A percentile compares a stretch with the other conserved stretches of the same genome.
Evolutionary conservation across 2,888 invertebrate genomes (phyloP).

Genomic region (Agrochola macilenta): DNA sequence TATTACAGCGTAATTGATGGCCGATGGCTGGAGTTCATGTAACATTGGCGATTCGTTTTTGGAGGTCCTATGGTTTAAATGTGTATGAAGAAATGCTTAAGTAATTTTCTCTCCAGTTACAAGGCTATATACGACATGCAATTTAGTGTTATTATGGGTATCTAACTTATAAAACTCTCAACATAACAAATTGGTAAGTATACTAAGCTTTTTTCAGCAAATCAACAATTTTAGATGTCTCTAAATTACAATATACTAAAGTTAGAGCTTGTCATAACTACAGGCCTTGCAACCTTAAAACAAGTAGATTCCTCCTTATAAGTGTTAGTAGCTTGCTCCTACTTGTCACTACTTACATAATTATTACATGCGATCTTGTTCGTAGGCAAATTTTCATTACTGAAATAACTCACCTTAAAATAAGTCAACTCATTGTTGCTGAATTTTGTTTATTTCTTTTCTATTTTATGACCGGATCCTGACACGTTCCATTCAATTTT

Average conservation of each 20-base stretch:
- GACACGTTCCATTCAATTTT: conserved; percentile 22
- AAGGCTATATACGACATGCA: background rate
- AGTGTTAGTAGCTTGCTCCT: background rate
- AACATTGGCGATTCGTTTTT: conserved; percentile 36
- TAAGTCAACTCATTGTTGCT: conserved; percentile 11
- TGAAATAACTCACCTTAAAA: conserved; percentile 10
- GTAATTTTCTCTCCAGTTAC: conserved; percentile 15
- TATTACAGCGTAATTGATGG: conserved; percentile 43
- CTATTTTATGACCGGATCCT: conserved; percentile 5
- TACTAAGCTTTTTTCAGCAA: no score
- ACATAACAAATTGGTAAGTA: no score
- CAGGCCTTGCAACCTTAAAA: background rate
- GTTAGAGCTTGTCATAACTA: background rate
- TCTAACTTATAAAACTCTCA: no score
- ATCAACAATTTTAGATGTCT: no score
- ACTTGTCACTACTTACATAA: no score
- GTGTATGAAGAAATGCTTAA: conserved; percentile 17
- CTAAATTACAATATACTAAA: no score
- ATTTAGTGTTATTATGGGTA: background rate
- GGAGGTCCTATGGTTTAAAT: background rate
- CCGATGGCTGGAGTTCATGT: conserved; percentile 19
- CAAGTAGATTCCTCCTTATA: no score
- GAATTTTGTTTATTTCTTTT: conserved; percentile 14
- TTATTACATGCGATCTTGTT: no score
- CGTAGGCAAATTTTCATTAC: background rate